Base-by-base conservation (phyloP, 2,888 invertebrate genomes). In the Orthonychiurus folsomi region DNA sequence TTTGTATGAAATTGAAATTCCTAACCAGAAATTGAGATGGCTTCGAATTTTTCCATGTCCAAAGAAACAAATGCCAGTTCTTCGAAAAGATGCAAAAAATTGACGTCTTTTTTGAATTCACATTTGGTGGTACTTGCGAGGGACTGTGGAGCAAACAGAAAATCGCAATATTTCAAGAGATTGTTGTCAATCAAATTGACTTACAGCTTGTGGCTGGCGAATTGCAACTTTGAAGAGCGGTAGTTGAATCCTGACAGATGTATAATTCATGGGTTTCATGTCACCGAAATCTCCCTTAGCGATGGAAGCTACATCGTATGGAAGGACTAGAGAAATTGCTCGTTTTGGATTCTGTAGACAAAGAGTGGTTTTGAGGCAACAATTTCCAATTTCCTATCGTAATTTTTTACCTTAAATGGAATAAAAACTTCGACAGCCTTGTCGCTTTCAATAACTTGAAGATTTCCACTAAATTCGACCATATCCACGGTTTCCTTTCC, bases 341-440 rank as follows among this genome's bases (percentile, higher is more conserved):
- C 60, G 60, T 27, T 27, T 52, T 20, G 5, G 9, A 24, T 59
- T 59, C 59, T 59, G 37, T n/a, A 60, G n/a, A 9, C 37, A 15
- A 15, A 37, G 15, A 37, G 15, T 15, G 37, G 37, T 37, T 37
- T 9, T 37, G 37, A 5, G 15, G 9, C 37, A 9, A 15, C 9
- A 37, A n/a, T n/a, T n/a, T n/a, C n/a, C n/a, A n/a, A n/a, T n/a
- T n/a, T n/a, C n/a, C n/a, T n/a, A n/a, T n/a, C n/a, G n/a, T n/a
- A n/a, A n/a, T n/a, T n/a, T n/a, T 20, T 23, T 37, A 62, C 62
- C 56, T 62, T 53, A 37, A 62, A 62, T 15, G 62, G 62, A n/a
- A 62, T 59, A 12, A 58, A 48, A 23, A 62, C 62, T 62, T 62
- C 54, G 15, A 62, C 26, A n/a, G 56, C 55, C 15, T 59, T 37